A percentile compares a stretch with the other conserved stretches of the same genome.
phyloP scores from a whole-genome alignment of 2,113 vertebrate genomes.

The Actenoides lindsayi region DNA sequence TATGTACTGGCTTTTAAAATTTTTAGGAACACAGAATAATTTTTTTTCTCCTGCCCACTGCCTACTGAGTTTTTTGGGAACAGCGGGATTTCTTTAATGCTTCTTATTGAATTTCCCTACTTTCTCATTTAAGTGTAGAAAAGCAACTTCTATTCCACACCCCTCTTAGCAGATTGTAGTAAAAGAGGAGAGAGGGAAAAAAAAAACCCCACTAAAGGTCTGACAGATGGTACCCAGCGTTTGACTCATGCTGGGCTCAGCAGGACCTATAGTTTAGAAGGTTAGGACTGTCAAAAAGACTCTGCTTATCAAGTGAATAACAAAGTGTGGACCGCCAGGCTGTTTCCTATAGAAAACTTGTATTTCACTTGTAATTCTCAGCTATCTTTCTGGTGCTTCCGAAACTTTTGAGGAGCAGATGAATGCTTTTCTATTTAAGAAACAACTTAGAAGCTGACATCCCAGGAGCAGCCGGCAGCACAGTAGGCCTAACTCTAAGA shows the following conservation, averaged over 20 bases:
- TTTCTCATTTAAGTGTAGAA: conserved; percentile 30
- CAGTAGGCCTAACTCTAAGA: conserved; percentile 44
- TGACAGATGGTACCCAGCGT: conserved; percentile 98
- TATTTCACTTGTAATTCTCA: conserved; percentile 77
- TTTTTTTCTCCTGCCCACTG: neutral
- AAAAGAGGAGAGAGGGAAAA: conserved; percentile 51
- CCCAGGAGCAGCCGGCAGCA: conserved; percentile 39
- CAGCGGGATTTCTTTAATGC: conserved; percentile 48
- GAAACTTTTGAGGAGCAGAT: conserved; percentile 59
- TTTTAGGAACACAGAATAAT: neutral
- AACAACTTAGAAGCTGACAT: conserved; percentile 43
- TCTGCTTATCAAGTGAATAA: conserved; percentile 95
- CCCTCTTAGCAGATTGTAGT: conserved; percentile 71
- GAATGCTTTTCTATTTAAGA: conserved; percentile 47
- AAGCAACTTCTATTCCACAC: conserved; percentile 51
- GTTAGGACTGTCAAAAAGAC: conserved; percentile 98
- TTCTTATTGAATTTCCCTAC: conserved; percentile 54
- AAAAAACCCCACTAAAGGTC: conserved; percentile 78
- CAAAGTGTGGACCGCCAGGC: conserved; percentile 89
- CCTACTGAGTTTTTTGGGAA: neutral
- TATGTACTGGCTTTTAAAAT: neutral
- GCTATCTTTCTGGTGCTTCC: conserved; percentile 55
- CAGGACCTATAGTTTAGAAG: conserved; percentile 95
- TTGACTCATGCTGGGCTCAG: conserved; percentile 94
- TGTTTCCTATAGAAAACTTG: conserved; percentile 90